phyloP scores from a whole-genome alignment of 2,113 vertebrate genomes.

The Lontra canadensis region DNA sequence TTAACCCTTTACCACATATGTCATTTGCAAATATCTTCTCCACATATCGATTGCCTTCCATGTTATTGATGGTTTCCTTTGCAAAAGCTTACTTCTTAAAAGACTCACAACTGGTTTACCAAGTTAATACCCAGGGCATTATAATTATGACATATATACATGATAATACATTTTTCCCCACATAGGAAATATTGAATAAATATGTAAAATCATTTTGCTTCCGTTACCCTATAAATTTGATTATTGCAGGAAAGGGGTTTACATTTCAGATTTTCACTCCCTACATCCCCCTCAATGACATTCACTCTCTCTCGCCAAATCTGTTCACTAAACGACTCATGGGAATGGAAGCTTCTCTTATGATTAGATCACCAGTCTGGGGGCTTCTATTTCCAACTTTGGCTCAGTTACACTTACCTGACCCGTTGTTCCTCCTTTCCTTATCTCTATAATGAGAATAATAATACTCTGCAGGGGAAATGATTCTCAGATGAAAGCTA shows the following conservation, averaged over 20 bases:
- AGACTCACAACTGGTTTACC: constrained; percentile 64
- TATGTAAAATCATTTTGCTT: not conserved
- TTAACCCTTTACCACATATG: not conserved
- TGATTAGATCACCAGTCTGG: not conserved
- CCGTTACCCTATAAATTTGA: not conserved
- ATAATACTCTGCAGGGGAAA: constrained; percentile 8
- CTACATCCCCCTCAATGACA: not conserved
- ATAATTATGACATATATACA: not conserved
- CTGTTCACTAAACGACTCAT: not conserved
- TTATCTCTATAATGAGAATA: constrained; percentile 59
- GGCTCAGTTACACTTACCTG: not conserved
- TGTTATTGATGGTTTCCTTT: not conserved
- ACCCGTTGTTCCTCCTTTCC: not conserved
- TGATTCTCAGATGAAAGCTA: constrained; percentile 52
- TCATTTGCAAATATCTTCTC: not conserved
- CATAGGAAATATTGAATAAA: not conserved
- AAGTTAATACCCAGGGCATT: constrained; percentile 35
- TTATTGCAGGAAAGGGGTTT: not conserved
- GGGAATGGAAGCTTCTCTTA: not conserved
- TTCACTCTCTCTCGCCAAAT: not conserved
- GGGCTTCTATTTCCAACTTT: not conserved
- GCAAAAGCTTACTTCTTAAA: constrained; percentile 64
- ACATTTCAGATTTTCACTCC: not conserved
- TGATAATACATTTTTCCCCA: not conserved
- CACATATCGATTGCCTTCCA: not conserved